These are phyloP conservation scores for Seriola quinqueradiata DNA, from an alignment of 2,113 vertebrate species.

Conservation along the genomic window DNA sequence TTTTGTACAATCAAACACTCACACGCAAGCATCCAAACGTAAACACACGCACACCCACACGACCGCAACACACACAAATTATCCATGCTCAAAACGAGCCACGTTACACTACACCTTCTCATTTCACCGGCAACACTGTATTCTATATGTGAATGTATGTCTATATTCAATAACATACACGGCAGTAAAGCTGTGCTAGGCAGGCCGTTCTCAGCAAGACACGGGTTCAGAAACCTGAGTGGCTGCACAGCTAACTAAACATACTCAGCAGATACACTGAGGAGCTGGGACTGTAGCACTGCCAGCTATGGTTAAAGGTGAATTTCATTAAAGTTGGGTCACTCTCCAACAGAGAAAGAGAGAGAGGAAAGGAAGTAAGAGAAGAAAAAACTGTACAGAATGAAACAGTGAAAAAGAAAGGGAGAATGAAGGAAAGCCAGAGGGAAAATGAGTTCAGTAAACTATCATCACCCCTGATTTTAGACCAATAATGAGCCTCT, in stretches of 20 bases:
- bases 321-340: constrained; percentile 64
- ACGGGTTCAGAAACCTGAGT: constrained; percentile 58
- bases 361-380: constrained; percentile 7
- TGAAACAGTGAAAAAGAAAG: constrained; percentile 16
- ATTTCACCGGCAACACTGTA: constrained; percentile 1
- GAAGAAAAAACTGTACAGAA: not conserved
- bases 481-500: constrained; percentile 70
- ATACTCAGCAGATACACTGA: constrained; percentile 39
- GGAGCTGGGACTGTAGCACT: constrained; percentile 34
- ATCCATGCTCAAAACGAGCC: constrained; percentile 13
- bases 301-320: constrained; percentile 58
- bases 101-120: constrained; percentile 46
- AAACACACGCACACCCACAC: constrained; percentile 69
- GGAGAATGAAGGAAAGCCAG: constrained; percentile 11
- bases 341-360: constrained; percentile 39
- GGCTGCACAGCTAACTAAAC: constrained; percentile 70
- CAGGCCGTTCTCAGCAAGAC: constrained; percentile 35
- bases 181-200: not conserved
- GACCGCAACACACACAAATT: constrained; percentile 53
- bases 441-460: constrained; percentile 45
- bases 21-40: constrained; percentile 60
- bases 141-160: constrained; percentile 15
- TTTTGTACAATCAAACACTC: constrained; percentile 74
- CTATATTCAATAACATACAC: constrained; percentile 20
- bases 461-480: constrained; percentile 69